These are phyloP conservation scores for Metalampra italica DNA, from an alignment of 2,888 invertebrate genomes.

Conservation along the genomic window DNA sequence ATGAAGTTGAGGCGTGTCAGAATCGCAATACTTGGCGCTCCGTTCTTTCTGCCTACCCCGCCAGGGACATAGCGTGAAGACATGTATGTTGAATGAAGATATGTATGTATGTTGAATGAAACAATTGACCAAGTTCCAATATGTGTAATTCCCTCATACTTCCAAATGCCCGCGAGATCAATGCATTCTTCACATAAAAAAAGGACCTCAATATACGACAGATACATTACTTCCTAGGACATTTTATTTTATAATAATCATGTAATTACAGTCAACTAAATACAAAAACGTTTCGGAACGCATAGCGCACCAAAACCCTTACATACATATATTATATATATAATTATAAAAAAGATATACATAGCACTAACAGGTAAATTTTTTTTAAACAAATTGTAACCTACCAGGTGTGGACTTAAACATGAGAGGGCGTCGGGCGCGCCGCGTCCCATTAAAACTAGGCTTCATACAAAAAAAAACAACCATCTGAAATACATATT, in stretches of 20 bases:
- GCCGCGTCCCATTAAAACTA: constrained; percentile 22
- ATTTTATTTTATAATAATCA: constrained; percentile 58
- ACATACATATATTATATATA: constrained; percentile 57
- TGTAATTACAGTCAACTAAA: constrained; percentile 77
- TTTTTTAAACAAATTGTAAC: constrained; percentile 44
- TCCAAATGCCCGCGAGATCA: constrained; percentile 72
- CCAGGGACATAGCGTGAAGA: too few species aligned
- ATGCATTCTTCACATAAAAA: constrained; percentile 72
- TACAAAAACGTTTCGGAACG: constrained; percentile 60
- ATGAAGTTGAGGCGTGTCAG: too few species aligned
- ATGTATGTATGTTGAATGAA: too few species aligned
- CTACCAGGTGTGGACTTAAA: constrained; percentile 47
- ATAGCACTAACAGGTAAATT: constrained; percentile 72
- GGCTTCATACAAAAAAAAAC: background rate
- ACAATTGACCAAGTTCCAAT: constrained; percentile 60
- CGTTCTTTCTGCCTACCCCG: too few species aligned
- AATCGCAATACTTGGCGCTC: too few species aligned
- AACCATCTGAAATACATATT: constrained; percentile 3
- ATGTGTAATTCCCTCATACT: constrained; percentile 59
- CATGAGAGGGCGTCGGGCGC: constrained; percentile 30
- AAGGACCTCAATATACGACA: constrained; percentile 60
- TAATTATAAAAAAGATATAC: constrained; percentile 49
- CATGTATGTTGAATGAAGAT: too few species aligned
- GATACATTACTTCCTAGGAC: constrained; percentile 66
- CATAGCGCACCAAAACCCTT: constrained; percentile 67